Evolutionary conservation across 2,113 vertebrate species (phyloP).

Genomic region (Chaenogobius annularis): DNA sequence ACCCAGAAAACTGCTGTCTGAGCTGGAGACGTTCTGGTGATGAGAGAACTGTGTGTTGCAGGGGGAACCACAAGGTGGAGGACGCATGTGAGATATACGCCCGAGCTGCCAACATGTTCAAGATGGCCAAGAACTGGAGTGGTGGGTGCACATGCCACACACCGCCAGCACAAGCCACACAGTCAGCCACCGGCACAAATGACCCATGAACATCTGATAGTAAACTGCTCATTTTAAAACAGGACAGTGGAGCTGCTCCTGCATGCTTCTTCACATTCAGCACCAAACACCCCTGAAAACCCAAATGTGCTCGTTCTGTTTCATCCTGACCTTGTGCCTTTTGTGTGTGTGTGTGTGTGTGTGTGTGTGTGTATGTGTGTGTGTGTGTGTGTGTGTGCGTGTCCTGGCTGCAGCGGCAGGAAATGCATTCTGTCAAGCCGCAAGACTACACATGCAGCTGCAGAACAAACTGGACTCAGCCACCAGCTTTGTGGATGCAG

Average conservation of each 20-base stretch:
- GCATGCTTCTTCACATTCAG: background rate
- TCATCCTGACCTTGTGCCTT: background rate
- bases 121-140: constrained; percentile 98
- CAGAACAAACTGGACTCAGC: constrained; percentile 98
- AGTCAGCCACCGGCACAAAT: no score
- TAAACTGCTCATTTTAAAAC: no score
- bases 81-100: constrained; percentile 98
- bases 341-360: constrained; percentile 29
- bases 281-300: background rate
- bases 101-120: constrained; percentile 99
- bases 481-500: constrained; percentile 95
- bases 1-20: background rate
- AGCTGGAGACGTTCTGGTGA: background rate
- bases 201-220: no score
- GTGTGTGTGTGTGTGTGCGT: constrained; percentile 18
- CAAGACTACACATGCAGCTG: constrained; percentile 96
- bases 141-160: constrained; percentile 73
- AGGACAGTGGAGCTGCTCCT: background rate
- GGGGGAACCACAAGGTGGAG: constrained; percentile 94
- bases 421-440: constrained; percentile 94
- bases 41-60: constrained; percentile 54
- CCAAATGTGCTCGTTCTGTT: background rate
- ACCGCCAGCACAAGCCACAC: background rate
- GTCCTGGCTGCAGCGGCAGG: constrained; percentile 82
- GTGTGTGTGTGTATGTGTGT: constrained; percentile 22